Evolutionary conservation across 2,888 invertebrate species (phyloP), one percentile per base, ranked within the genome.

Genomic region (Ornithoptera alexandrae): DNA sequence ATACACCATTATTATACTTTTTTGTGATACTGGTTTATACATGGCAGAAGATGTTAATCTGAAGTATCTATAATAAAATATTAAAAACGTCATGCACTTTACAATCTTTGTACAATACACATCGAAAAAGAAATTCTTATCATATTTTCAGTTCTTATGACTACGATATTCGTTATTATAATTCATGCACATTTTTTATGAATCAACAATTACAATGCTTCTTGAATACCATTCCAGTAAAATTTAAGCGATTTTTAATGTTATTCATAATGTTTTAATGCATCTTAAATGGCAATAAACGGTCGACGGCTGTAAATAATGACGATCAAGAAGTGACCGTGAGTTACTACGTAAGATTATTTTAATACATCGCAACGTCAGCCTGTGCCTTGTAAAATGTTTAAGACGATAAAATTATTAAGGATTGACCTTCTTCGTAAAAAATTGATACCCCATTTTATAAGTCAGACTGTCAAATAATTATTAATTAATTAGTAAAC

Each of bases 391-490:
- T 18, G 61, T 42, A 62, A 69, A 62, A 58, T 62, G 46, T 53
- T 59, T 36, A 70, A 59, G 24, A 53, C 39, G 69, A 69, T 66
- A 69, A 69, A 36, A 65, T 66, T 36, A 70, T 63, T 69, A 65
- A 66, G 65, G 62, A 69, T n/a, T 60, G 69, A 46, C 65, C 69
- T 66, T 62, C 46, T 65, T 69, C 42, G 50, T 62, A 57, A 42
- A 62, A 56, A n/a, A 50, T 36, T 30, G 20, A 22, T n/a, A 53
- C 8, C 8, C n/a, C n/a, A 3, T 53, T n/a, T 53, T 0, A n/a
- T n/a, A 53, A 18, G n/a, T 53, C 53, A n/a, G n/a, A 53, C 53
- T n/a, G 8, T 53, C n/a, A 12, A 46, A 46, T 46, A 46, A 15
- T 46, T 2, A 4, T 10, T 46, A 12, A 12, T 46, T 12, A 12